Evolutionary conservation across 2,797 vertebrate species (phyloP).

Genomic region (Karalla daura): DNA sequence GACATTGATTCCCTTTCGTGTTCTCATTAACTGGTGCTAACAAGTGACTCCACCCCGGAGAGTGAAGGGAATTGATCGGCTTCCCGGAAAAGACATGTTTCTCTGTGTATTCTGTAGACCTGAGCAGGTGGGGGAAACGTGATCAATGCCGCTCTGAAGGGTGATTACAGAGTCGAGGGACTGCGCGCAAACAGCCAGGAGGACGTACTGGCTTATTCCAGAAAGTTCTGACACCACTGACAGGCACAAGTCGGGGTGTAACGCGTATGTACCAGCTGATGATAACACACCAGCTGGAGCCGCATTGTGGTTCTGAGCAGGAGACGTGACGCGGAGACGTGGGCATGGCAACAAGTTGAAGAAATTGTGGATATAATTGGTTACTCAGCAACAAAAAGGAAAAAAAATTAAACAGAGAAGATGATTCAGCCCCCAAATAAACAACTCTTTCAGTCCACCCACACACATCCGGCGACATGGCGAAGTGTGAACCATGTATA

Average conservation of each 20-base stretch:
- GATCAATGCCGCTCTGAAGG: conserved; percentile 17
- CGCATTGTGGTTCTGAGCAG: no score
- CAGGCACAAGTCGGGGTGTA: background rate
- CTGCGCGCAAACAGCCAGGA: background rate
- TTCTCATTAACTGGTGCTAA: conserved; percentile 33
- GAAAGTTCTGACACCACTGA: background rate
- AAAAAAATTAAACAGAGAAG: conserved; percentile 22
- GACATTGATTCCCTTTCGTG: conserved; percentile 29
- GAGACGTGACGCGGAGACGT: background rate
- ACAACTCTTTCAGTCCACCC: background rate
- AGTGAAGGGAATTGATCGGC: conserved; percentile 28
- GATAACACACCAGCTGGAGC: background rate
- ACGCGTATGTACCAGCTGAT: background rate
- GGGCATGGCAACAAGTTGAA: background rate
- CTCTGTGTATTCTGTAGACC: conserved; percentile 14
- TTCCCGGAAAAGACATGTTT: conserved; percentile 19
- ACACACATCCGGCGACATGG: conserved; percentile 21
- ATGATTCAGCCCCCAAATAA: background rate
- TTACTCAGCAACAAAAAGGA: conserved; percentile 1
- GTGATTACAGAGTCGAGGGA: conserved; percentile 6
- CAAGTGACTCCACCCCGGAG: conserved; percentile 9
- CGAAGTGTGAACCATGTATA: conserved; percentile 10
- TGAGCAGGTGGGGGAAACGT: background rate
- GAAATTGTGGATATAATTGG: background rate
- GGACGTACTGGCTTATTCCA: background rate